These are phyloP conservation scores for Cepaea hortensis DNA, from an alignment of 2,888 invertebrate species.

Conservation along the genomic window DNA sequence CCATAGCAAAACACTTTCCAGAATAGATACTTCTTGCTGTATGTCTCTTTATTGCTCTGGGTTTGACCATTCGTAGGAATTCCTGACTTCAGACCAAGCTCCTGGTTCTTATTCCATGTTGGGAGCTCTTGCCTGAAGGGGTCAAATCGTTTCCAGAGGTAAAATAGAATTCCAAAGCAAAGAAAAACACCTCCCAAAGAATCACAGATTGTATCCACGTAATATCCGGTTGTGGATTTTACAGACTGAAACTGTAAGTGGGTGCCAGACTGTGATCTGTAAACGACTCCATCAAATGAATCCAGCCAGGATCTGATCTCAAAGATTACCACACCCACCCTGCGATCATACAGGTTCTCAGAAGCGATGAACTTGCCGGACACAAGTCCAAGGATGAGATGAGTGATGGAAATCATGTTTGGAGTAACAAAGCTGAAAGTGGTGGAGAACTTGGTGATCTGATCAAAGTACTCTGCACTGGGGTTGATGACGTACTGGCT, in stretches of 20 bases:
- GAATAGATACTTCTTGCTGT: constrained; percentile 63
- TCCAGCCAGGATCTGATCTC: constrained; percentile 89
- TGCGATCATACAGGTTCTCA: constrained; percentile 58
- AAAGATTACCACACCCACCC: constrained; percentile 86
- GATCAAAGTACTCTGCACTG: constrained; percentile 84
- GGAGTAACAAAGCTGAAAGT: constrained; percentile 82
- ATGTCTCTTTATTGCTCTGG: constrained; percentile 27
- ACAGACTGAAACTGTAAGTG: constrained; percentile 51
- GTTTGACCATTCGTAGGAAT: constrained; percentile 48
- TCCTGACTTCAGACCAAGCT: constrained; percentile 30
- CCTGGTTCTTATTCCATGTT: constrained; percentile 41
- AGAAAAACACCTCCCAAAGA: constrained; percentile 50
- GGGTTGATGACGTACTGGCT: constrained; percentile 91
- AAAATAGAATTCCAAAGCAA: constrained; percentile 51
- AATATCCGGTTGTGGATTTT: constrained; percentile 47
- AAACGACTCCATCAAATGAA: constrained; percentile 90
- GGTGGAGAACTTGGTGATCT: constrained; percentile 81
- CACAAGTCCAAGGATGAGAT: constrained; percentile 37
- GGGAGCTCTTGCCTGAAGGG: constrained; percentile 46
- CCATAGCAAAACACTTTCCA: constrained; percentile 67
- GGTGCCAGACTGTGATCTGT: constrained; percentile 80
- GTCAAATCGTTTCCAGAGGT: constrained; percentile 50
- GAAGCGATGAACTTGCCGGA: constrained; percentile 46
- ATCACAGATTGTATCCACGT: constrained; percentile 51
- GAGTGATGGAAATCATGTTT: constrained; percentile 84